These are phyloP conservation scores for Drosophila ficusphila DNA, from an alignment of 1,140 invertebrate species.

Conservation along the genomic window DNA sequence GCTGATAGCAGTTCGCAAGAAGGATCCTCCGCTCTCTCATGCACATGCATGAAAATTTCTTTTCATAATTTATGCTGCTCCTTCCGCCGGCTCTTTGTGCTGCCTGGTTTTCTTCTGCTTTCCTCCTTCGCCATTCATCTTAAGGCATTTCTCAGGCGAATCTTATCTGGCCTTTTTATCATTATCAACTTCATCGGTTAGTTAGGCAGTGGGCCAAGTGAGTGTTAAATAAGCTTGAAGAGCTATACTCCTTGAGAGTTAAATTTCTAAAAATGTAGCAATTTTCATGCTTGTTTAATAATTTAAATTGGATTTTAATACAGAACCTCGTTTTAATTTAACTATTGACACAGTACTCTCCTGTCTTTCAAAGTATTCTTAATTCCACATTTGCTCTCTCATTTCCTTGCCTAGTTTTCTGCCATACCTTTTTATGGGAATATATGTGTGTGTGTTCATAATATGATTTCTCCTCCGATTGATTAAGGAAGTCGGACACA, in stretches of 20 bases:
- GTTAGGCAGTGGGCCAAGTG: constrained; percentile 26
- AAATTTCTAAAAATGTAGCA: too few species aligned
- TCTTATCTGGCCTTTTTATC: constrained; percentile 54
- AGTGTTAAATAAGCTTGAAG: neutral
- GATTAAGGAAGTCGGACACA: constrained; percentile 33
- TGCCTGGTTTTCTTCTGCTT: constrained; percentile 1
- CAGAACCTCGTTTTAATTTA: too few species aligned
- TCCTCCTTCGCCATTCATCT: constrained; percentile 47
- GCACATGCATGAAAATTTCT: constrained; percentile 77
- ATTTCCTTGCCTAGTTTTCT: constrained; percentile 31
- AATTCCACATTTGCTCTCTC: neutral
- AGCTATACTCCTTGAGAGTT: neutral
- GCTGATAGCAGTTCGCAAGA: constrained; percentile 21
- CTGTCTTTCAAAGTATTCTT: neutral
- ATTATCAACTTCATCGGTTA: constrained; percentile 72
- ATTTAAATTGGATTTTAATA: too few species aligned
- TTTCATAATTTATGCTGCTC: constrained; percentile 76
- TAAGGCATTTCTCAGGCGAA: constrained; percentile 52
- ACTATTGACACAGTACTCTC: neutral
- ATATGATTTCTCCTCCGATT: constrained; percentile 59
- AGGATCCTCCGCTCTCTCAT: constrained; percentile 46
- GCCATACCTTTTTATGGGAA: constrained; percentile 6
- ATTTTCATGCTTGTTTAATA: too few species aligned
- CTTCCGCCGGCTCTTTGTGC: constrained; percentile 16
- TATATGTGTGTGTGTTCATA: constrained; percentile 38